A percentile compares a stretch with the other conserved stretches of the same genome.
phyloP scores from a whole-genome alignment of 2,113 vertebrate species.

The Daphoenositta chrysoptera region DNA sequence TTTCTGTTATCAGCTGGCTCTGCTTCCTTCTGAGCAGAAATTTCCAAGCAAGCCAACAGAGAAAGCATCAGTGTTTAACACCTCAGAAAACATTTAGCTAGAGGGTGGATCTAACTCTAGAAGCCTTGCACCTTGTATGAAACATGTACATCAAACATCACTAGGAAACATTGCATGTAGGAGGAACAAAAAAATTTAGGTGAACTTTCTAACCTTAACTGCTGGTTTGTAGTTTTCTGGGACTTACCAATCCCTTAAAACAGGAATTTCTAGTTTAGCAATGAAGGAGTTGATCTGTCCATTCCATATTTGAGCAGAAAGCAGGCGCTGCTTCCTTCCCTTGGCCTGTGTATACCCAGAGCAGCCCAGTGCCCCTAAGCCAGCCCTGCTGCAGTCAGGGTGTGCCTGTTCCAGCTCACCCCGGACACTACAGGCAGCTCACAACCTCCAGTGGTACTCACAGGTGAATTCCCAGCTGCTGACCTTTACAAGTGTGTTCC shows the following conservation, averaged over 20 bases:
- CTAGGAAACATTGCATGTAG: neutral
- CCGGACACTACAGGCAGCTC: neutral
- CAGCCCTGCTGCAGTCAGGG: neutral
- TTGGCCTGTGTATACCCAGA: neutral
- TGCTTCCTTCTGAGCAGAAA: neutral
- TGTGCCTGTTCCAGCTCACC: neutral
- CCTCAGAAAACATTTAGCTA: neutral
- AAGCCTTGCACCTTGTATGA: neutral
- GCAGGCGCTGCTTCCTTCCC: accelerated
- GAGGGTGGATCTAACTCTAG: neutral
- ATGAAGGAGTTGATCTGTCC: neutral
- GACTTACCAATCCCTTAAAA: neutral
- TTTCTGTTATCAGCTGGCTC: constrained; percentile 27
- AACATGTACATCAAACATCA: neutral
- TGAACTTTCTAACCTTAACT: neutral
- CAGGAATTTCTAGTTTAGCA: neutral
- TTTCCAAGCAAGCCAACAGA: neutral
- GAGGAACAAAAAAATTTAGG: neutral
- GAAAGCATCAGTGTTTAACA: neutral
- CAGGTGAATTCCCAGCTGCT: neutral
- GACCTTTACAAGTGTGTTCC: neutral
- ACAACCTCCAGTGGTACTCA: neutral
- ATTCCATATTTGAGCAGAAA: neutral
- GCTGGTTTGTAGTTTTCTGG: neutral
- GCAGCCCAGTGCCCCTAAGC: neutral